A percentile compares a stretch with the other conserved stretches of the same genome.
These are phyloP conservation scores for Neogobius melanostomus DNA, from an alignment of 2,113 vertebrate species.

Conservation along the genomic window DNA sequence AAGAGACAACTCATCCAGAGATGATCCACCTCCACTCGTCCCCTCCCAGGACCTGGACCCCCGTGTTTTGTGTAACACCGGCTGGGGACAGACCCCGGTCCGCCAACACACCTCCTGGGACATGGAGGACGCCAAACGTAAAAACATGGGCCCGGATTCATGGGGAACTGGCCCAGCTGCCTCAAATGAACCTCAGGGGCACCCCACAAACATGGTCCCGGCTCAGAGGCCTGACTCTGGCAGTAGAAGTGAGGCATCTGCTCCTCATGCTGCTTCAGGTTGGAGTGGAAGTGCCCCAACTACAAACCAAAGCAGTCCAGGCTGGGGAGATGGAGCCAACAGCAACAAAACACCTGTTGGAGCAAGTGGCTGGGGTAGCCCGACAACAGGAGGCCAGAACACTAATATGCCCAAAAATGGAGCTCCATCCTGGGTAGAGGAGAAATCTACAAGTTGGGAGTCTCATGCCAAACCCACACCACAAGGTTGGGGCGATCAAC, in stretches of 20 bases:
- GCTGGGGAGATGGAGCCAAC: slow-evolving; percentile 84
- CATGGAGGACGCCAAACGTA: slow-evolving; percentile 85
- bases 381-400: slow-evolving; percentile 75
- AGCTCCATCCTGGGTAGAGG: slow-evolving; percentile 90
- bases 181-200: slow-evolving; percentile 55
- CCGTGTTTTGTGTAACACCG: slow-evolving; percentile 94
- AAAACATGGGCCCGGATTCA: slow-evolving; percentile 87
- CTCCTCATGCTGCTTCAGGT: slow-evolving; percentile 90
- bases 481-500: slow-evolving; percentile 91
- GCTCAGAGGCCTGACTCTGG: slow-evolving; percentile 85
- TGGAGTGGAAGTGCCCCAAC: slow-evolving; percentile 83
- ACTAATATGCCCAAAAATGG: slow-evolving; percentile 85
- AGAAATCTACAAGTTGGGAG: slow-evolving; percentile 89
- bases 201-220: slow-evolving; percentile 64
- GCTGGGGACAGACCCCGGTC: slow-evolving; percentile 98
- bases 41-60: slow-evolving; percentile 94
- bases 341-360: slow-evolving; percentile 83
- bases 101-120: slow-evolving; percentile 97
- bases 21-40: slow-evolving; percentile 75
- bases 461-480: slow-evolving; percentile 86
- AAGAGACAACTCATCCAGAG: slow-evolving; percentile 75
- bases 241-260: slow-evolving; percentile 87
- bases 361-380: slow-evolving; percentile 87
- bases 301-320: slow-evolving; percentile 62
- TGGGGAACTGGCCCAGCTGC: slow-evolving; percentile 82